Evolutionary conservation across 2,888 invertebrate genomes (phyloP), one percentile per base, ranked within the genome.

Genomic region (Morpho helenor): DNA sequence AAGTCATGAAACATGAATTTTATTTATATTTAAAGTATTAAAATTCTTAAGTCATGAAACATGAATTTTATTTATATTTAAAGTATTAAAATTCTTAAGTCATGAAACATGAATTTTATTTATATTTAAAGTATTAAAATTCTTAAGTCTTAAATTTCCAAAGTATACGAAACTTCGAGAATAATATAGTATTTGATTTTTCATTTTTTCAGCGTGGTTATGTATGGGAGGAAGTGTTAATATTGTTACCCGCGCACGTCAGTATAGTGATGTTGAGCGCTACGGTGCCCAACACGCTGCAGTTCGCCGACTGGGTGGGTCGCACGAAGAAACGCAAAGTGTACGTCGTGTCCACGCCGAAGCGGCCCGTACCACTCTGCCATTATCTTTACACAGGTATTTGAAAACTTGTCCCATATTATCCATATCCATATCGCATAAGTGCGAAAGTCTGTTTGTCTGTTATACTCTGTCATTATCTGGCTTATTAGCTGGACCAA

Each of bases 161-260:
- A 16, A 16, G 16, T 16, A 16, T 16, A 16, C 16, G 16, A 16
- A 16, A 16, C 16, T 16, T 16, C 2, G 16, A 16, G 46, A n/a
- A 31, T n/a, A 22, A 31, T 3, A 7, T 8, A 8, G 10, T 49
- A 16, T 7, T 41, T 51, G 9, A 16, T 8, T 48, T 16, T 39
- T 8, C 49, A 10, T 8, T 23, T n/a, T 63, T 68, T 62, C 78
- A 96, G 94, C 91, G 99, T 64, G 99, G 99, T 8, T 98, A 99
- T 75, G 99, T 99, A 0, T 99, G 99, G 99, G 99, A 99, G 84
- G 99, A 99, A 86, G 98, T 98, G 0, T 91, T 99, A 4, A 99
- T 99, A 70, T 93, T 99, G 77, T 85, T 99, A 55, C 99, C 99
- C 0, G 94, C 95, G 7, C 97, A 98, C 79, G 98, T 99, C 7